Percentiles rank a stretch among this genome's conserved stretches.
Evolutionary conservation across 2,888 invertebrate genomes (phyloP).

Genomic region (Agrilus cyanescens): DNA sequence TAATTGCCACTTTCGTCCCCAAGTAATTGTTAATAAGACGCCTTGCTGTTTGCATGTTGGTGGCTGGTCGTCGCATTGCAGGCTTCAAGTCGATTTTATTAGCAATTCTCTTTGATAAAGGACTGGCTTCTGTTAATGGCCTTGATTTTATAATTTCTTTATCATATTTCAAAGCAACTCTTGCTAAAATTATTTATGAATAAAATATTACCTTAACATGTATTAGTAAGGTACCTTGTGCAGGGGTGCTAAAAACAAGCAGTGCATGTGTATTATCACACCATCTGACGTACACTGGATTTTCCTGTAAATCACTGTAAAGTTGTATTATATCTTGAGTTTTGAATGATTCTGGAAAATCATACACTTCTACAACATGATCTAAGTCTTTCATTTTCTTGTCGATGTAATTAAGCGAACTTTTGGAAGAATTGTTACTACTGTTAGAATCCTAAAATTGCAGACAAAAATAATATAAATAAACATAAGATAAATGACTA

Average conservation of each 20-base stretch:
- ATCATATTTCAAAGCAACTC: constrained; percentile 27
- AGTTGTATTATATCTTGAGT: constrained; percentile 33
- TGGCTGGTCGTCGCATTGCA: constrained; percentile 33
- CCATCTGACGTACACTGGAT: constrained; percentile 34
- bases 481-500: no score
- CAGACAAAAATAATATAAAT: no score
- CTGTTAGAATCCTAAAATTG: no score
- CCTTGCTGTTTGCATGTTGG: constrained; percentile 32
- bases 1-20: constrained; percentile 28
- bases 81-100: constrained; percentile 29
- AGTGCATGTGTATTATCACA: constrained; percentile 34
- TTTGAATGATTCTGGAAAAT: constrained; percentile 31
- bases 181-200: constrained; percentile 22
- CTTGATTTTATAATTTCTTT: constrained; percentile 32
- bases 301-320: constrained; percentile 29
- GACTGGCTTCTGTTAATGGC: constrained; percentile 29
- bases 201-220: no score
- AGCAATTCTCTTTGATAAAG: constrained; percentile 24
- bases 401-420: not conserved
- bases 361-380: constrained; percentile 33
- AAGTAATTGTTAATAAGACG: constrained; percentile 32
- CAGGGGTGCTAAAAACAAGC: constrained; percentile 29
- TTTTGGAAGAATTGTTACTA: no score
- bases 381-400: constrained; percentile 27
- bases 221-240: constrained; percentile 28